Base-by-base conservation (phyloP, 2,113 vertebrate species). In the Ivindomyrus marchei region DNA sequence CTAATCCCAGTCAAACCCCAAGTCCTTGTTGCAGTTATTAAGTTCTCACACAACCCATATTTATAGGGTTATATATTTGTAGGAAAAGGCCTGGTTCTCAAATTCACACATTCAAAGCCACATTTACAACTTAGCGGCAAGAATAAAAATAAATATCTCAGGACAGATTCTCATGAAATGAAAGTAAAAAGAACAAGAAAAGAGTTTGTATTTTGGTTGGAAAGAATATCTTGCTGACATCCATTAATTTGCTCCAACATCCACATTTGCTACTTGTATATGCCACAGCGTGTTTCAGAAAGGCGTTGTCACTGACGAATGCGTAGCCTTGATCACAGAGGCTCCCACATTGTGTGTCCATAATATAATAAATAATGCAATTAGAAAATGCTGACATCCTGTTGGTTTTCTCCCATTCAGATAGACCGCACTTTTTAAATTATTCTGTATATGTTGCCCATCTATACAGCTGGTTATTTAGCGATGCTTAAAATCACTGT, bases 91-190 rank as follows among this genome's bases (percentile, higher is more conserved):
- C 47, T 56, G 45, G 46, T 24, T 47, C 7, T 45, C 42, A 85
- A 24, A 85, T 11, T 47, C 39, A 46, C 36, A 53, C 52, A 53
- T 46, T 85, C 17, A 36, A 49, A 7, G 50, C 24, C 6, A 86
- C 62, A 66, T 66, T 52, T 49, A 52, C 21, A 7, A 39, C 50
- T 53, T 19, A 13, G n/a, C 4, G 45, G 45, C 19, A 85, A 46
- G 5, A 50, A n/a, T 87, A 53, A 36, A 87, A 87, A 87, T 52
- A 87, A 87, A 56, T 53, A 53, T 53, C 47, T 53, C 50, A 87
- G 50, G 13, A 87, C 27, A 36, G 9, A 36, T 87, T n/a, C 15
- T 27, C 50, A 56, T 11, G 10, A 19, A 53, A 53, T 27, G 7
- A 19, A 53, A 39, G 21, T 19, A 87, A 36, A 27, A 86, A 27